Evolutionary conservation across 2,113 vertebrate genomes (phyloP).

Genomic region (Gymnocephalus cernua): DNA sequence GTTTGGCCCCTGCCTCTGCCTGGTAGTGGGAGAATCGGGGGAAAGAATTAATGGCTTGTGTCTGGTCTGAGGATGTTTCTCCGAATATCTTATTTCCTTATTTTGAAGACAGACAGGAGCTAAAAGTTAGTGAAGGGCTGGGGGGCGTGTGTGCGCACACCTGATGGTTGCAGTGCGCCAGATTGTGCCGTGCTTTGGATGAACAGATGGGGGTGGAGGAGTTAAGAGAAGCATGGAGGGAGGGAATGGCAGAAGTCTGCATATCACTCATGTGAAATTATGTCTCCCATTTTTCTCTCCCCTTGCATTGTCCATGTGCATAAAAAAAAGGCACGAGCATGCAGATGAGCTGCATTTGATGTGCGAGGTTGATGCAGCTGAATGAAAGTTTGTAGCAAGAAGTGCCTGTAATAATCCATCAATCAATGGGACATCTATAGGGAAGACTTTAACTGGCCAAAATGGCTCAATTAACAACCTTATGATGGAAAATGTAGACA

Average conservation of each 20-base stretch:
- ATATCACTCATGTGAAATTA: conserved; percentile 78
- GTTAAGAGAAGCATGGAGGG: conserved; percentile 73
- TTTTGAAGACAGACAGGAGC: conserved; percentile 36
- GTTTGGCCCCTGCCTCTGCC: conserved; percentile 18
- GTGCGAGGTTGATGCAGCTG: not conserved
- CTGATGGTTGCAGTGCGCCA: conserved; percentile 73
- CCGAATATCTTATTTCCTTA: conserved; percentile 1
- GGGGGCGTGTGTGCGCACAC: conserved; percentile 44
- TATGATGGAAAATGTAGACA: conserved; percentile 3
- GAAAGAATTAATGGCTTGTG: conserved; percentile 8
- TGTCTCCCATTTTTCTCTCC: conserved; percentile 41
- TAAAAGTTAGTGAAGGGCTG: conserved; percentile 48
- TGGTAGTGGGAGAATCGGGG: not conserved
- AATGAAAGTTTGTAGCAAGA: conserved; percentile 20
- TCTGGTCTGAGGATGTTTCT: conserved; percentile 14
- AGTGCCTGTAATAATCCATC: conserved; percentile 39
- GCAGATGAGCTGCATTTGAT: conserved; percentile 18
- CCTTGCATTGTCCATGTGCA: not conserved
- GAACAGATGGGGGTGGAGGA: conserved; percentile 79
- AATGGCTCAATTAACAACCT: conserved; percentile 35
- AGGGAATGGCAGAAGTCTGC: conserved; percentile 67
- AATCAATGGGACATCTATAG: conserved; percentile 35
- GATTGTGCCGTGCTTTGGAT: conserved; percentile 63
- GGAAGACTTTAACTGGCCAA: conserved; percentile 19
- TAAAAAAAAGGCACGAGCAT: not conserved